phyloP scores from a whole-genome alignment of 1,140 invertebrate species.

The Drosophila fuyamai region DNA sequence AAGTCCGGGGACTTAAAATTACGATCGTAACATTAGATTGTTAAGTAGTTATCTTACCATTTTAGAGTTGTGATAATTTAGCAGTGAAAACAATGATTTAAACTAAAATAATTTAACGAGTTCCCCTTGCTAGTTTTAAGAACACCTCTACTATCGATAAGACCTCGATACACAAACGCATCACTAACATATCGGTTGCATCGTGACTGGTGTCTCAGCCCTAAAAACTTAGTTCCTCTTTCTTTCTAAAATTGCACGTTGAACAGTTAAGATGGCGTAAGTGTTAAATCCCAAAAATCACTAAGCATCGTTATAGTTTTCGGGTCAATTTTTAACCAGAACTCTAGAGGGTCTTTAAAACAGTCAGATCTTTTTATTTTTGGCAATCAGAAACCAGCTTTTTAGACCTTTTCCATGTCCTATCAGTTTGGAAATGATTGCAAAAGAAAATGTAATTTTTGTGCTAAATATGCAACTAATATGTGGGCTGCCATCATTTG shows the following conservation, averaged over 20 bases:
- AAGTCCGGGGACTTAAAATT: too few species aligned
- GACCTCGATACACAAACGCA: too few species aligned
- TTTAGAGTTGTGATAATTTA: too few species aligned
- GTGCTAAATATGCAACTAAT: constrained; percentile 65
- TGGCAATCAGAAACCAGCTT: constrained; percentile 83
- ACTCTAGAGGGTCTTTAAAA: not conserved
- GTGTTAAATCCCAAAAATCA: not conserved
- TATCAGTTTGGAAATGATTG: constrained; percentile 84
- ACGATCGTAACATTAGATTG: too few species aligned
- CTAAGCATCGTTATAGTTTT: not conserved
- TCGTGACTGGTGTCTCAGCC: not conserved
- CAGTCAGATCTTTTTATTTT: constrained; percentile 13
- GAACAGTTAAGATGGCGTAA: constrained; percentile 38
- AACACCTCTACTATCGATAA: too few species aligned
- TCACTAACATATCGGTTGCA: not conserved
- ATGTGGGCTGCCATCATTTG: constrained; percentile 57
- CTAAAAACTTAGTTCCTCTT: not conserved
- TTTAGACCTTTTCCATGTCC: constrained; percentile 73
- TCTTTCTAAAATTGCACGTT: constrained; percentile 18
- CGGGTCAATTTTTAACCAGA: not conserved
- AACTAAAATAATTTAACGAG: too few species aligned
- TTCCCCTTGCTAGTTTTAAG: too few species aligned
- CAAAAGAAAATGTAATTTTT: constrained; percentile 73
- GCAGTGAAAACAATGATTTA: too few species aligned
- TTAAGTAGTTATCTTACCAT: too few species aligned